These are phyloP conservation scores for Drosophila pruinosa DNA, from an alignment of 1,140 invertebrate species.

Conservation along the genomic window DNA sequence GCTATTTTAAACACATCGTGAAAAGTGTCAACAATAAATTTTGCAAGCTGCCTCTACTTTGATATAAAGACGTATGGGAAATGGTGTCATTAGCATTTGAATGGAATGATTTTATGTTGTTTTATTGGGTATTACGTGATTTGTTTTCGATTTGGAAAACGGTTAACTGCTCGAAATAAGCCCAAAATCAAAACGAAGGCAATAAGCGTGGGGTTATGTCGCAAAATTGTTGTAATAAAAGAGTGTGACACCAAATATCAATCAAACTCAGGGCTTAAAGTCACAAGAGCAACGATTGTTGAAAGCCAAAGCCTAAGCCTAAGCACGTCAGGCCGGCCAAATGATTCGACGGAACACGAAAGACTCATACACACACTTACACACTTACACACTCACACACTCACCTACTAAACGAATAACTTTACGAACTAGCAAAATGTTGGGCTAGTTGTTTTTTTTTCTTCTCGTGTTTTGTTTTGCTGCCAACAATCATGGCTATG, in stretches of 20 bases:
- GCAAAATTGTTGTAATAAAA: constrained; percentile 46
- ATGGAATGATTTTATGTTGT: constrained; percentile 35
- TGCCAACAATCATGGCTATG: constrained; percentile 26
- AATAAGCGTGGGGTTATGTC: constrained; percentile 18
- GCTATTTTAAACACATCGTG: constrained; percentile 11
- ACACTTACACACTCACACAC: background rate
- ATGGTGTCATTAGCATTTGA: constrained; percentile 56
- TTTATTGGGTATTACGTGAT: constrained; percentile 50
- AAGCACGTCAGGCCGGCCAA: constrained; percentile 6
- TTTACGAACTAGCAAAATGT: constrained; percentile 41
- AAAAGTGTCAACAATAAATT: constrained; percentile 24
- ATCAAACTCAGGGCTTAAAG: constrained; percentile 49
- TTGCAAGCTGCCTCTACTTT: constrained; percentile 50
- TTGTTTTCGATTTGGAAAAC: constrained; percentile 39
- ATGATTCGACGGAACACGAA: constrained; percentile 36
- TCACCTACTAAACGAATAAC: constrained; percentile 24
- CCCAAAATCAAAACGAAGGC: background rate
- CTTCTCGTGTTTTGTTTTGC: background rate
- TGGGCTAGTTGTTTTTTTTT: background rate
- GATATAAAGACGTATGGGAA: constrained; percentile 30
- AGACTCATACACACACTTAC: constrained; percentile 8
- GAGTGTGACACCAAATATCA: constrained; percentile 66
- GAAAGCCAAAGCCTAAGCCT: constrained; percentile 26
- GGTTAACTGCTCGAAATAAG: constrained; percentile 19
- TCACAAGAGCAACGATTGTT: constrained; percentile 17